phyloP scores from a whole-genome alignment of 2,888 invertebrate species.

The Nemurella pictetii region DNA sequence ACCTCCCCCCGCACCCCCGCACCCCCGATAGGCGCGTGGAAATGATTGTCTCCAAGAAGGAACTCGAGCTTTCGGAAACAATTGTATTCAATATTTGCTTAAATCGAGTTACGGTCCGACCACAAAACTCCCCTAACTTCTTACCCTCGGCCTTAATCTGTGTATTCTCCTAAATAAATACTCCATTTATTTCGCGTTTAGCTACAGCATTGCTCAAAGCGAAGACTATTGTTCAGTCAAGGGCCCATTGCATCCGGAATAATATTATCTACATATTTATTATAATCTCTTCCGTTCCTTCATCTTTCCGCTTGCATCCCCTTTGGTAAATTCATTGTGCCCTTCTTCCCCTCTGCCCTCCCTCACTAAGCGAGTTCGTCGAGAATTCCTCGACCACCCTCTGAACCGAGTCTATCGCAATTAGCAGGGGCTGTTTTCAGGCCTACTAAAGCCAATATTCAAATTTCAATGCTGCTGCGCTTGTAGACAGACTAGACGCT shows the following conservation, averaged over 20 bases:
- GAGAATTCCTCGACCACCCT: neutral
- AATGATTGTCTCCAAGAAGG: neutral
- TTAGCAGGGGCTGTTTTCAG: slow-evolving; percentile 4
- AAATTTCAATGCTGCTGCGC: neutral
- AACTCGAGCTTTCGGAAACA: neutral
- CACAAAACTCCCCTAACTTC: neutral
- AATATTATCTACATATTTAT: slow-evolving; percentile 22
- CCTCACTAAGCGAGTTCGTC: neutral
- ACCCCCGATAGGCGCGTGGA: neutral
- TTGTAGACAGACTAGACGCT: too few species aligned
- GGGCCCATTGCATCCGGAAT: neutral
- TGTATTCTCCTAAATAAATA: slow-evolving; percentile 7
- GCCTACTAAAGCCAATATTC: neutral
- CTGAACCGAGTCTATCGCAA: neutral
- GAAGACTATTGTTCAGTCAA: neutral
- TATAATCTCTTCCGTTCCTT: neutral
- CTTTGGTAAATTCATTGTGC: slow-evolving; percentile 9
- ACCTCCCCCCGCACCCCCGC: neutral
- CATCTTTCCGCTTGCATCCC: neutral
- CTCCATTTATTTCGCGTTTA: neutral
- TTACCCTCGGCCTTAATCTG: neutral
- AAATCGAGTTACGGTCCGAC: neutral
- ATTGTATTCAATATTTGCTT: neutral
- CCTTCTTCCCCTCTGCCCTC: neutral
- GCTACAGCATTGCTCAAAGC: neutral